Conservation (phyloP, 2,113 vertebrate species). For the Peromyscus leucopus region DNA sequence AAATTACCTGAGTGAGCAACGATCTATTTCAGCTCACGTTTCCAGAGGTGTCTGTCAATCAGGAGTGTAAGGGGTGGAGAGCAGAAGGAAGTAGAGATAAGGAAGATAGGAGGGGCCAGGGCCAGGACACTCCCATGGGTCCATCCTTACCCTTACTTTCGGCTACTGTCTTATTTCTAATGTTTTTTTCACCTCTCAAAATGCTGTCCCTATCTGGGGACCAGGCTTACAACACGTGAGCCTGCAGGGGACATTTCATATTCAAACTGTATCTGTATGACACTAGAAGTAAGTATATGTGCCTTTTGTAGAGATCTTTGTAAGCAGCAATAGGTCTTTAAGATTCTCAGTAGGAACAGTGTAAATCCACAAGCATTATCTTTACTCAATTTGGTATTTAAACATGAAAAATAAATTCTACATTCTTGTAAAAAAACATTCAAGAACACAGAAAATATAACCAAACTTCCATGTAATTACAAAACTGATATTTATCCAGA, state of each 20-base stretch:
- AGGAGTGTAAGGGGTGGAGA: too few species aligned
- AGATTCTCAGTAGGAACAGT: slow-evolving; percentile 30
- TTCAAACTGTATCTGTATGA: background rate
- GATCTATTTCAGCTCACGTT: background rate
- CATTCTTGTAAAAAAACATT: slow-evolving; percentile 27
- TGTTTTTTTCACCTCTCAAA: background rate
- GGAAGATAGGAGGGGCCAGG: background rate
- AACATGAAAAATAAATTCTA: slow-evolving; percentile 46
- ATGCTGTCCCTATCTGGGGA: background rate
- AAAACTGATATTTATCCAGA: slow-evolving; percentile 34
- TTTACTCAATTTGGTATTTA: slow-evolving; percentile 61
- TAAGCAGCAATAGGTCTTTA: background rate
- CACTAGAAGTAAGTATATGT: slow-evolving; percentile 9
- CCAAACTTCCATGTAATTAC: slow-evolving; percentile 28
- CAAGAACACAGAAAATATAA: slow-evolving; percentile 17
- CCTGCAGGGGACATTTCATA: background rate
- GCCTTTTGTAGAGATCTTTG: background rate
- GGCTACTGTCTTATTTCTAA: background rate
- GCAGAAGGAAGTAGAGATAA: background rate
- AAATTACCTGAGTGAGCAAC: background rate
- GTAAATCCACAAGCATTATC: slow-evolving; percentile 38
- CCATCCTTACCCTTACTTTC: background rate
- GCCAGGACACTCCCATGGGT: too few species aligned
- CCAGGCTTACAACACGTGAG: background rate
- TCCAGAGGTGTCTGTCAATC: background rate